These are phyloP conservation scores for Exephanes ischioxanthus DNA, from an alignment of 2,888 invertebrate genomes.

Conservation along the genomic window DNA sequence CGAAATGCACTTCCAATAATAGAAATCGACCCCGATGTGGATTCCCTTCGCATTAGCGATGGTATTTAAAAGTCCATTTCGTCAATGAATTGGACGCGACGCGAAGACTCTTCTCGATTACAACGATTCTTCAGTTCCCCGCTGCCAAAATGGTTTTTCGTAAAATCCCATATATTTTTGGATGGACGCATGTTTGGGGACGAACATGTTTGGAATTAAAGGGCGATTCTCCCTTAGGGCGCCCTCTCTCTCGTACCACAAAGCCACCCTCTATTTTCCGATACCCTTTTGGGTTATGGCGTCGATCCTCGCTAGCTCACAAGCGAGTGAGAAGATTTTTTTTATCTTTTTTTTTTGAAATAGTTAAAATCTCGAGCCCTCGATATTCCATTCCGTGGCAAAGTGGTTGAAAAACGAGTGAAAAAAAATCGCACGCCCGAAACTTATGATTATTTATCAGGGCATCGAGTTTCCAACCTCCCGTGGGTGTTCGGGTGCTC, in stretches of 20 bases:
- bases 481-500: constrained; percentile 49
- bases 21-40: too few species aligned
- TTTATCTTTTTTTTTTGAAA: not conserved
- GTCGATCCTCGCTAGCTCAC: constrained; percentile 1
- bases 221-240: not conserved
- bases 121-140: too few species aligned
- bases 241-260: constrained; percentile 2
- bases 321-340: constrained; percentile 26
- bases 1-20: too few species aligned
- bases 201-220: not conserved
- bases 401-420: constrained; percentile 48
- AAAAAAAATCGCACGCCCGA: constrained; percentile 60
- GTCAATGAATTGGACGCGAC: too few species aligned
- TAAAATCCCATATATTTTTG: not conserved
- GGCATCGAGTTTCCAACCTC: constrained; percentile 71
- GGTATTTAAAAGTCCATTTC: too few species aligned
- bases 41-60: too few species aligned
- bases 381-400: constrained; percentile 46
- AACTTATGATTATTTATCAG: constrained; percentile 83
- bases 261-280: constrained; percentile 14
- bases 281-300: constrained; percentile 12
- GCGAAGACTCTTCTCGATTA: too few species aligned
- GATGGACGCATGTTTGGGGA: not conserved
- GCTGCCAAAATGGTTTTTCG: not conserved
- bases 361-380: constrained; percentile 43